Base-by-base conservation (phyloP, 2,888 invertebrate genomes). In the Phorcus lineatus region DNA sequence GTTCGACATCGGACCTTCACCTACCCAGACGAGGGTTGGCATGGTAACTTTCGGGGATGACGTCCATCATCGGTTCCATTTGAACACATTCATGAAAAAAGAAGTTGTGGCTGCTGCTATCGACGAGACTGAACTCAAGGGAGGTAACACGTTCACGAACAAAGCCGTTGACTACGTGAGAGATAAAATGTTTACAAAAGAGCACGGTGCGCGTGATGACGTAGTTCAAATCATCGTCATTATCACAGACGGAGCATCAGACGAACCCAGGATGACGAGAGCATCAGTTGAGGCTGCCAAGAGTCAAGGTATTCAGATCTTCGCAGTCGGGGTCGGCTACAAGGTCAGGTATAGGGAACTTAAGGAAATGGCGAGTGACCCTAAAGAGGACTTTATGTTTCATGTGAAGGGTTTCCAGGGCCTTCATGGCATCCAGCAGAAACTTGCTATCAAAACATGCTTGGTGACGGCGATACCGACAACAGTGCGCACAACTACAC, bases 1-100 rank as follows among this genome's bases (percentile, higher is more conserved):
- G 52, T 88, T 90, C 74, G 86, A 90, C 80, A 85, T 90, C 13
- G 88, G 88, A 13, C 84, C 86, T 9, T 80, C 82, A 0, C 40
- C 78, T 0, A 67, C 55, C 0, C 88, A 88, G 62, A 86, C 88
- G 0, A 81, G 87, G 53, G 86, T 91, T 11, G 90, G 86, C 0
- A 83, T 88, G 9, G 79, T 90, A 16, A 88, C 88, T 2, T 91
- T 88, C 82, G 86, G 89, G 16, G 83, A 87, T 22, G 67, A 82
- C 9, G 79, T 86, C 28, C 83, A 81, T 79, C 82, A 82, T 31
- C 82, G 87, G 76, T 88, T 89, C 66, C 77, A 86, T 31, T 85
- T 90, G 17, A 85, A 88, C 22, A 80, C 81, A 9, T 83, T 84
- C 74, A 54, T 80, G 76, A 79, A 85, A 66, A 81, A 80, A 22